Conservation (phyloP, 2,797 vertebrate species). For the Eulemur rubriventer region DNA sequence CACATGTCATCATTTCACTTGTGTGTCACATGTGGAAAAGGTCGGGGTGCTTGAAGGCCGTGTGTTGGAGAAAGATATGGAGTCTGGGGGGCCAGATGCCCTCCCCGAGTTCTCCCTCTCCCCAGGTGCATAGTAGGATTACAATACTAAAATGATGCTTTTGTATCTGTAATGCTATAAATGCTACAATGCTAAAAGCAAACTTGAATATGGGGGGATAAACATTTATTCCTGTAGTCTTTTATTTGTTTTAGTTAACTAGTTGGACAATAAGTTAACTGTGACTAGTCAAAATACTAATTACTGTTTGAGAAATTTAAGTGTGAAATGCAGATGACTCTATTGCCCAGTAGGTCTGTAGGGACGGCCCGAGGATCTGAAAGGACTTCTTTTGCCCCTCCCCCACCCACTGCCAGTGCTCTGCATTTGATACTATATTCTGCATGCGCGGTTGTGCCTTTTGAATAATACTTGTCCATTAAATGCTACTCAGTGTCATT, state of each 20-base stretch:
- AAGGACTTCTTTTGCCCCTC: neutral
- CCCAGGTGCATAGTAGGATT: neutral
- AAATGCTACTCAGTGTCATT: neutral
- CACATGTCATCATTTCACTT: neutral
- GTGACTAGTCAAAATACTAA: neutral
- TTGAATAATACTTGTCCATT: neutral
- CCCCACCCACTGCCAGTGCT: too few relatives aligned
- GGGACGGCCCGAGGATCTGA: too few relatives aligned
- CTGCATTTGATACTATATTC: fast-evolving
- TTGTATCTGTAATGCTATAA: neutral
- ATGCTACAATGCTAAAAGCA: neutral
- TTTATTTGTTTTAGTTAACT: neutral
- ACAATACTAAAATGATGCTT: neutral
- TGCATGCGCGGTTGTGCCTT: neutral
- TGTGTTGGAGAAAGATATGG: neutral
- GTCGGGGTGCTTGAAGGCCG: neutral
- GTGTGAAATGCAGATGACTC: neutral
- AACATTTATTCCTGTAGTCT: neutral
- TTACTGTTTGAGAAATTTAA: neutral
- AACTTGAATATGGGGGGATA: neutral
- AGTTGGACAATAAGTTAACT: neutral
- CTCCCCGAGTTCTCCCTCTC: neutral
- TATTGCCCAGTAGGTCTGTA: neutral
- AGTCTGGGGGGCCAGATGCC: neutral
- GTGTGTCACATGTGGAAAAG: neutral